These are phyloP conservation scores for Australoheros facetus DNA, from an alignment of 2,797 vertebrate genomes.

Conservation along the genomic window DNA sequence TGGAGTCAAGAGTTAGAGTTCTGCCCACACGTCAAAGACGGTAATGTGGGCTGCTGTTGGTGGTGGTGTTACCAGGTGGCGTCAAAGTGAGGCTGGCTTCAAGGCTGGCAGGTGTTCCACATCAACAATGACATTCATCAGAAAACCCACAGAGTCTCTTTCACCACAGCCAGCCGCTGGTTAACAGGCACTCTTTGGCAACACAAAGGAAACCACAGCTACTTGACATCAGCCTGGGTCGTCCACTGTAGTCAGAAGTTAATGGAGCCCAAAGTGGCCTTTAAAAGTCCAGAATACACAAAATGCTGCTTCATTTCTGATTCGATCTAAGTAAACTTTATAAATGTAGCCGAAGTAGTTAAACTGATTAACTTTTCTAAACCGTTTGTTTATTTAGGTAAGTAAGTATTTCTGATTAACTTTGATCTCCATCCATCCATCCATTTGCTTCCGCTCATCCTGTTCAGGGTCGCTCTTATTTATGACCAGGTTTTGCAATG, in stretches of 20 bases:
- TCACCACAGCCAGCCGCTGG: conserved; percentile 11
- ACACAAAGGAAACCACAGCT: conserved; percentile 51
- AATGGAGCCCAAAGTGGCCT: neutral
- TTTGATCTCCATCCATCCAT: neutral
- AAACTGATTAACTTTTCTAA: neutral
- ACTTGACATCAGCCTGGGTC: conserved; percentile 20
- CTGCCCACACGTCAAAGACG: neutral
- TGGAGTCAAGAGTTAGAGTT: conserved; percentile 52
- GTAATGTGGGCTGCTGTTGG: neutral
- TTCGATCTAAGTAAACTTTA: too few species aligned
- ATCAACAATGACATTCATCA: conserved; percentile 68
- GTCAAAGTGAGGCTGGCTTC: conserved; percentile 42
- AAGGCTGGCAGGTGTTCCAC: conserved; percentile 75
- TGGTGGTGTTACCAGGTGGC: conserved; percentile 33
- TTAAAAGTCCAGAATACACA: neutral
- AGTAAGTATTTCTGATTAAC: neutral
- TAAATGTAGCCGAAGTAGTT: too few species aligned
- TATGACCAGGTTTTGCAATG: neutral
- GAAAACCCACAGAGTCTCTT: conserved; percentile 61
- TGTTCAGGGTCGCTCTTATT: too few species aligned
- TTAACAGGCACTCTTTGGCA: conserved; percentile 1
- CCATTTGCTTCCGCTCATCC: too few species aligned
- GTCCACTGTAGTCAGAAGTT: neutral
- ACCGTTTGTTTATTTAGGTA: neutral
- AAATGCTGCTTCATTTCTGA: neutral